Evolutionary conservation across 1,140 invertebrate species (phyloP), one percentile per base, ranked within the genome.

Genomic region (Orchestia grillus): DNA sequence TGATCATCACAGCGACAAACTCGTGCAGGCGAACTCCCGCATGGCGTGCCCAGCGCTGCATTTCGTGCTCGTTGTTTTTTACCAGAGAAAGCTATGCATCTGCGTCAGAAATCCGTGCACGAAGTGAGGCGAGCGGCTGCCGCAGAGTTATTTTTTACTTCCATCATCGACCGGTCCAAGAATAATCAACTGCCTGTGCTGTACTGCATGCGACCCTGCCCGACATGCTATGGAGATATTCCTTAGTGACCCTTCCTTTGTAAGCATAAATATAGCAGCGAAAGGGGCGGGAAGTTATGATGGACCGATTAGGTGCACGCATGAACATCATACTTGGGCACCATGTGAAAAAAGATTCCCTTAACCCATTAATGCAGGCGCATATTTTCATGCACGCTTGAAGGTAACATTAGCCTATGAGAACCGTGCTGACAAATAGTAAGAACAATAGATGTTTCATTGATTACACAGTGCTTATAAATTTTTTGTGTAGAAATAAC

Each of bases 131-230:
- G 62, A 36, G 62, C 62, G 11, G 62, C 62, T 77, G 62, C 62
- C 62, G 62, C 62, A 77, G 62, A 77, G 62, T 77, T 77, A 77
- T 77, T 77, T 77, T 77, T 77, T 77, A 77, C 62, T 77, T 77
- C 62, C 62, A 77, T 77, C 62, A 77, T 77, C 62, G 62, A 77
- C 62, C 62, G 62, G 28, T 36, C 62, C 62, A 28, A 77, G 62
- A 77, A 77, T 77, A 77, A 77, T 77, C 62, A 23, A 77, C 62
- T 77, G 62, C 62, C 28, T 15, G 62, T 77, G 62, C 28, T 77
- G 62, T 77, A 36, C 62, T 77, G 62, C 62, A 36, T 77, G 62
- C 62, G 11, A 77, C 62, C 28, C 62, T 15, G 62, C 62, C 36
- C 15, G 62, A 77, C 62, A 77, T 36, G 62, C 62, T 77, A 77